Base-by-base conservation (phyloP, 2,888 invertebrate genomes). In the Phorcus lineatus region DNA sequence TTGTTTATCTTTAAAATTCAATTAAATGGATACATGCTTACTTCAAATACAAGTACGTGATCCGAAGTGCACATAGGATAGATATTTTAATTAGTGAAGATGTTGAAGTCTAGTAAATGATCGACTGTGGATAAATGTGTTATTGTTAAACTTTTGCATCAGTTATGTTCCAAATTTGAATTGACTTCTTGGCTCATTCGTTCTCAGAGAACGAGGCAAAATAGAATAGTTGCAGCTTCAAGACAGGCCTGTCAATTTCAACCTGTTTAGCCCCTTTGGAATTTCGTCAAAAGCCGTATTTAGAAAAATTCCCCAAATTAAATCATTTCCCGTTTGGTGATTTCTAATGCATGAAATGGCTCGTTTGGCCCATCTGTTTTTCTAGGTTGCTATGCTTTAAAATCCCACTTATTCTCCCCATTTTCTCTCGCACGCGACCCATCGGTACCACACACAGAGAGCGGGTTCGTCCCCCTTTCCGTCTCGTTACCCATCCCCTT, bases 311-410 rank as follows among this genome's bases (percentile, higher is more conserved):
- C 70, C 17, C 36, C 36, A 70, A 70, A 70, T 70, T 70, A 70
- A 70, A 36, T 70, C 40, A 36, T 70, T 70, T 70, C 40, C 70
- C 36, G 36, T 70, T 70, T 70, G 70, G 70, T 70, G 70, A 70
- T 70, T 70, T 70, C 70, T 16, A 70, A 19, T 28, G 70, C 19
- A 70, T 70, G 70, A 36, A n/a, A 70, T 31, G 57, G 22, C 28
- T 36, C 19, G 28, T 19, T n/a, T 36, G 16, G 36, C 19, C 70
- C 70, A 70, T 70, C 70, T 70, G 70, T 70, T 70, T 70, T 67
- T 40, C 36, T 28, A 19, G n/a, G 40, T 36, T 28, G n/a, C 31
- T 70, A 13, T 19, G 16, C n/a, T 36, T 70, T n/a, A 70, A 70
- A 28, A 16, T 36, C 40, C 19, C 17, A 70, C 40, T 36, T 16